Conservation (phyloP, 2,888 invertebrate genomes). For the Tinea trinotella region DNA sequence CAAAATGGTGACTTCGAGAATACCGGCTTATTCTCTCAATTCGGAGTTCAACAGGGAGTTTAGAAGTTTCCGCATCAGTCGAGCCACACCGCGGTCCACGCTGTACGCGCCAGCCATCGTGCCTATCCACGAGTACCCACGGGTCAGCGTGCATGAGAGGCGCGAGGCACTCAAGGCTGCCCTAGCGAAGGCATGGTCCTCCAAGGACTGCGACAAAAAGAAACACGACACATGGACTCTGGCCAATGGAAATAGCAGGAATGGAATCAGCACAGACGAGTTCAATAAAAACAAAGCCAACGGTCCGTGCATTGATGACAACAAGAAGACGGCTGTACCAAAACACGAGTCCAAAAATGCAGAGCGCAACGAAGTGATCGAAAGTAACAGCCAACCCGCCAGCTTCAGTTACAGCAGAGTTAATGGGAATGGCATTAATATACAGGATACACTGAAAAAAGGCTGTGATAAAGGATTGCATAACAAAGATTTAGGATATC, state of each 20-base stretch:
- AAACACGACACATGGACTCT: constrained; percentile 64
- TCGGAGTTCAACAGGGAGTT: constrained; percentile 75
- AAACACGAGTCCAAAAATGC: constrained; percentile 60
- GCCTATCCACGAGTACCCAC: constrained; percentile 74
- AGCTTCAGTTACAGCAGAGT: constrained; percentile 50
- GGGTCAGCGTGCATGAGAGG: constrained; percentile 70
- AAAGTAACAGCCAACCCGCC: constrained; percentile 45
- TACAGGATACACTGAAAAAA: constrained; percentile 63
- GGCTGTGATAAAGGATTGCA: constrained; percentile 71
- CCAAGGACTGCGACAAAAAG: constrained; percentile 56
- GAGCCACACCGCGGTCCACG: constrained; percentile 64
- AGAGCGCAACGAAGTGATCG: constrained; percentile 45
- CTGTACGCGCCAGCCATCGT: constrained; percentile 69
- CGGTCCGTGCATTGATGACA: constrained; percentile 41
- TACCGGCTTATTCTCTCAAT: constrained; percentile 75
- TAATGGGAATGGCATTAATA: constrained; percentile 55
- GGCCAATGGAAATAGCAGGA: constrained; percentile 51
- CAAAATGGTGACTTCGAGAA: constrained; percentile 76
- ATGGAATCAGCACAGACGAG: constrained; percentile 48
- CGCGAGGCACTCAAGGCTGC: constrained; percentile 67
- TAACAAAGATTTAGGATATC: constrained; percentile 60
- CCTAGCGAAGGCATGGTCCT: constrained; percentile 65
- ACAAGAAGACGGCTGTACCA: constrained; percentile 54
- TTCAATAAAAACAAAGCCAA: constrained; percentile 46
- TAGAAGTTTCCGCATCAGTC: constrained; percentile 70